Conservation (phyloP, 1,140 invertebrate genomes). For the Aphidius ervi region DNA sequence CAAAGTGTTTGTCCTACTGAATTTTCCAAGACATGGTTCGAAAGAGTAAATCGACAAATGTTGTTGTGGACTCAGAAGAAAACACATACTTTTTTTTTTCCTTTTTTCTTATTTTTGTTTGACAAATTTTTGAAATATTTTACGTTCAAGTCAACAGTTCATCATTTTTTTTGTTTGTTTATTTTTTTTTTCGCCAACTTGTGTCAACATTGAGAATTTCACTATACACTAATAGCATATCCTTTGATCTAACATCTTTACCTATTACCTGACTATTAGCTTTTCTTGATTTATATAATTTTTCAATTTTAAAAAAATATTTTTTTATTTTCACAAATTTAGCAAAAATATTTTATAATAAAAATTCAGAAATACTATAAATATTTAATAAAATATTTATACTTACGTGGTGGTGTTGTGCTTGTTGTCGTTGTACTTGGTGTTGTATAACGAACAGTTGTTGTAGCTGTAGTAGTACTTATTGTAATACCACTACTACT, state of each 20-base stretch:
- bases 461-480: slow-evolving; percentile 47
- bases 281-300: slow-evolving; percentile 8
- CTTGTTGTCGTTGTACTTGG: slow-evolving; percentile 61
- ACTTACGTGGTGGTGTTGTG: slow-evolving; percentile 67
- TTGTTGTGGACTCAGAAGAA: not conserved
- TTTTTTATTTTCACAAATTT: not conserved
- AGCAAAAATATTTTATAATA: slow-evolving; percentile 1
- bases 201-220: not conserved
- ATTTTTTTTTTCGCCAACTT: no score
- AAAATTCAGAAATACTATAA: not conserved
- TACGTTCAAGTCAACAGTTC: slow-evolving; percentile 13
- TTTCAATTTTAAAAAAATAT: slow-evolving; percentile 4
- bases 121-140: slow-evolving; percentile 12
- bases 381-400: not conserved
- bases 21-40: not conserved
- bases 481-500: slow-evolving; percentile 49
- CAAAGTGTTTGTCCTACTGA: slow-evolving; percentile 20
- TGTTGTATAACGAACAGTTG: slow-evolving; percentile 34
- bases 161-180: not conserved
- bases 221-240: not conserved
- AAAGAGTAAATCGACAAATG: not conserved
- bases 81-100: not conserved
- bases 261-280: slow-evolving; percentile 12
- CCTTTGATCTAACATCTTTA: slow-evolving; percentile 11
- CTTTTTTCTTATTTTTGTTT: not conserved